Conservation (phyloP, 2,797 vertebrate genomes). For the Hemibagrus guttatus region DNA sequence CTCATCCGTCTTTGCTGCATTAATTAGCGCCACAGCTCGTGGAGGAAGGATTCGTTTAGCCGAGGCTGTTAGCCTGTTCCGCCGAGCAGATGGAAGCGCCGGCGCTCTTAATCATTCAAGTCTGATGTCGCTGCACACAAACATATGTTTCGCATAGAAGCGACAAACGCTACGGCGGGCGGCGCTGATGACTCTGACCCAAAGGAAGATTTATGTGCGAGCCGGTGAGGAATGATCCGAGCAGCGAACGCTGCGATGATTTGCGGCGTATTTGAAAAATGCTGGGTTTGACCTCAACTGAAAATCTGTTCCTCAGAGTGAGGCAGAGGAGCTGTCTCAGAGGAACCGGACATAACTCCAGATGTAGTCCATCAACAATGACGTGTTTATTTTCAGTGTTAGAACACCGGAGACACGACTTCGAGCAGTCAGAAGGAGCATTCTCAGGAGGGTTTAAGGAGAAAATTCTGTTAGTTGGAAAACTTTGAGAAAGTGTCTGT, state of each 20-base stretch:
- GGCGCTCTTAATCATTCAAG: slow-evolving; percentile 72
- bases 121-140: slow-evolving; percentile 71
- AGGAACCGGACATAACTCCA: not conserved
- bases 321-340: not conserved
- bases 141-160: slow-evolving; percentile 69
- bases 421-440: not conserved
- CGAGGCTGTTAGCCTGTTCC: slow-evolving; percentile 67
- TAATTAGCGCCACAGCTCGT: slow-evolving; percentile 66
- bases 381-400: not conserved
- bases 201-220: slow-evolving; percentile 32
- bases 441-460: not conserved
- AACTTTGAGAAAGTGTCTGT: not conserved
- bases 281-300: slow-evolving; percentile 2
- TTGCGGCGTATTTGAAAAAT: not conserved
- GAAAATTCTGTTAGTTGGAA: not conserved
- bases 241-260: not conserved
- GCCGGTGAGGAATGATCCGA: not conserved
- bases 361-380: not conserved
- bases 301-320: not conserved
- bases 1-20: slow-evolving; percentile 70
- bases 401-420: not conserved
- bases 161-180: slow-evolving; percentile 57
- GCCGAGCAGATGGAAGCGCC: slow-evolving; percentile 65
- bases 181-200: slow-evolving; percentile 33
- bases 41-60: slow-evolving; percentile 70